phyloP scores from a whole-genome alignment of 37 sponge, comb jelly and placozoan species.

The Hexactinellida sp. region DNA sequence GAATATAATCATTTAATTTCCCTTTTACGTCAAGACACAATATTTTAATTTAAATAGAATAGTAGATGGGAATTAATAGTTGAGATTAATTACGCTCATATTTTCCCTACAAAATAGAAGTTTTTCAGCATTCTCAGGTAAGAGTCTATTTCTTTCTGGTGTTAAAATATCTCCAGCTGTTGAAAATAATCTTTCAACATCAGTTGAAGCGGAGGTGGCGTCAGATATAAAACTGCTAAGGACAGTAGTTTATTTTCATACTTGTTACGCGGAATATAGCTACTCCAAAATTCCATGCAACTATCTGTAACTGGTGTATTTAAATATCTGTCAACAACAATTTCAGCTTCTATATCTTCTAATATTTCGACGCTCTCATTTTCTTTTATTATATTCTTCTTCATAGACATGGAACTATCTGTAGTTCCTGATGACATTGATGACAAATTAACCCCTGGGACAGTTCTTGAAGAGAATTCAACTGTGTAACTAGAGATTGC shows the following conservation, averaged over 20 bases:
- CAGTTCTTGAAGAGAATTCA: background rate
- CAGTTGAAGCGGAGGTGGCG: background rate
- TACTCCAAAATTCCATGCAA: background rate
- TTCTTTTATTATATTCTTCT: too few relatives aligned
- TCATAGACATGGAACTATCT: background rate
- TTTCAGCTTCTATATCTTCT: background rate
- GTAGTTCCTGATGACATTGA: background rate
- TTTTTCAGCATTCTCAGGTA: too few relatives aligned
- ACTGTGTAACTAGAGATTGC: background rate
- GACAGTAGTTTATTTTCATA: background rate
- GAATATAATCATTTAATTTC: too few relatives aligned
- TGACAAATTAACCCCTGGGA: background rate
- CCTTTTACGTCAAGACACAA: too few relatives aligned
- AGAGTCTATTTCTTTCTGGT: background rate
- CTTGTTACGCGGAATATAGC: background rate
- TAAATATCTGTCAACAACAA: background rate
- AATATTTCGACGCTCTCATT: background rate
- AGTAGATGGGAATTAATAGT: too few relatives aligned
- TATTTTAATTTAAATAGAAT: too few relatives aligned
- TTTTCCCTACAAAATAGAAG: background rate
- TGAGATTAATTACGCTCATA: background rate
- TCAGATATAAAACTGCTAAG: background rate
- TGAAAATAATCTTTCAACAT: background rate
- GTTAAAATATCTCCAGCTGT: background rate
- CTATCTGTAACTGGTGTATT: background rate